Percentiles rank a stretch among this genome's conserved stretches.
These are phyloP conservation scores for Tokudaia muenninki DNA, from an alignment of 2,797 vertebrate species.

Conservation along the genomic window DNA sequence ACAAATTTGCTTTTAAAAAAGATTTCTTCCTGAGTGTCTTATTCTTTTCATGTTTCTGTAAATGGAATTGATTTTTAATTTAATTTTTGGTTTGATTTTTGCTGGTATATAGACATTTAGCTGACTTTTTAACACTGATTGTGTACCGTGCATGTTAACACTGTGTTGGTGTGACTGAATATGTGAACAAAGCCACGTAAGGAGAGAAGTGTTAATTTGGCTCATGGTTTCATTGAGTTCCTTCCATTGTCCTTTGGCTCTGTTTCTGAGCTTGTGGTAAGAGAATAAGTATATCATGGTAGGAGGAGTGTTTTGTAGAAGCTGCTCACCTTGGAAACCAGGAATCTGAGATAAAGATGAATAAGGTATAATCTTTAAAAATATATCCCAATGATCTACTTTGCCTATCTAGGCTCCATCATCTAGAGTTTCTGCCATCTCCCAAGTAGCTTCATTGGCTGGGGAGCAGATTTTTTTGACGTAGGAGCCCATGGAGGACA, in stretches of 20 bases:
- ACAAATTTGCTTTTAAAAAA: constrained; percentile 11
- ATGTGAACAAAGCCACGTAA: background rate
- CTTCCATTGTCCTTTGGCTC: background rate
- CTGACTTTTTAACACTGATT: background rate
- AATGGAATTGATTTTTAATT: constrained; percentile 46
- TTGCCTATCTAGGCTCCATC: background rate
- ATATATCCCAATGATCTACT: background rate
- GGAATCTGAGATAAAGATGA: background rate
- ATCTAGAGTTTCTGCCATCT: background rate
- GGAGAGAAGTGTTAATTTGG: background rate
- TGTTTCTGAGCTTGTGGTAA: background rate
- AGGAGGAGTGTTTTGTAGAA: background rate
- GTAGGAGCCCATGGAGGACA: no score
- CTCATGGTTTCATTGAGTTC: background rate
- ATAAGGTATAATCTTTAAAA: background rate
- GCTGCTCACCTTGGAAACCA: background rate
- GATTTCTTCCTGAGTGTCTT: constrained; percentile 20
- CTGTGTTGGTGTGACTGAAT: background rate
- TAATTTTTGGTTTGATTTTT: constrained; percentile 33
- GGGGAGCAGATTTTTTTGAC: background rate
- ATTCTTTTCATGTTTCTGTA: constrained; percentile 14
- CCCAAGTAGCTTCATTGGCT: no score
- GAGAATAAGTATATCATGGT: background rate
- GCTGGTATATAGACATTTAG: background rate
- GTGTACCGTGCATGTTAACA: background rate